Conservation (phyloP, 2,888 invertebrate genomes). For the Pseudanteris insignis region DNA sequence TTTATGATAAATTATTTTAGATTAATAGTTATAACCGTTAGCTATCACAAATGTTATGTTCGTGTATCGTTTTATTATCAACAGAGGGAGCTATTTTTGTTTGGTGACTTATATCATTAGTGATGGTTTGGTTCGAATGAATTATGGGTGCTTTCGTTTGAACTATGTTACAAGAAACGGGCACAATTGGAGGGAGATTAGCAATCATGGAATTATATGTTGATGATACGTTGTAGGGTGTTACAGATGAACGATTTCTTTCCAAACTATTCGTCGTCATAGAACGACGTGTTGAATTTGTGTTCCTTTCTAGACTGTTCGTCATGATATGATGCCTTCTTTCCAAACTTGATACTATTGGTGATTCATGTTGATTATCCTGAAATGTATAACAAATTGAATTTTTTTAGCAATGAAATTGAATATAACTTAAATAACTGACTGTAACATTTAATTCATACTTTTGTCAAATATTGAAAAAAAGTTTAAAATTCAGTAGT, state of each 20-base stretch:
- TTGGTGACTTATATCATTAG: conserved; percentile 52
- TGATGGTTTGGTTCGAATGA: conserved; percentile 56
- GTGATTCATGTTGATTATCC: conserved; percentile 58
- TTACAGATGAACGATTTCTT: conserved; percentile 59
- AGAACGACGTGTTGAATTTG: conserved; percentile 57
- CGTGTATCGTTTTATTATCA: conserved; percentile 54
- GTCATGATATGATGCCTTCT: conserved; percentile 62
- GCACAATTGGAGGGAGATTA: conserved; percentile 63
- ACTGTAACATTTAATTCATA: too few relatives aligned
- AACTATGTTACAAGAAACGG: conserved; percentile 61
- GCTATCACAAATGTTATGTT: conserved; percentile 60
- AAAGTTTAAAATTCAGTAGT: too few relatives aligned
- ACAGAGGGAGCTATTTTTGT: conserved; percentile 49
- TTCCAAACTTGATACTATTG: conserved; percentile 56
- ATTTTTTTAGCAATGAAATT: too few relatives aligned
- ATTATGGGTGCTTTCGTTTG: conserved; percentile 61
- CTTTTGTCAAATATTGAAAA: too few relatives aligned
- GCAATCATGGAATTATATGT: conserved; percentile 56
- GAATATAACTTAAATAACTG: too few relatives aligned
- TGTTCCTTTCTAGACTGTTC: conserved; percentile 64
- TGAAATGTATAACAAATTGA: conserved; percentile 26
- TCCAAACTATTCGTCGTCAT: conserved; percentile 63
- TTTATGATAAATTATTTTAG: not conserved
- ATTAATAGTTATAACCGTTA: conserved; percentile 52
- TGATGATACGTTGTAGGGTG: conserved; percentile 49